Evolutionary conservation across 2,888 invertebrate species (phyloP), one percentile per base, ranked within the genome.

Genomic region (Laothoe populi): DNA sequence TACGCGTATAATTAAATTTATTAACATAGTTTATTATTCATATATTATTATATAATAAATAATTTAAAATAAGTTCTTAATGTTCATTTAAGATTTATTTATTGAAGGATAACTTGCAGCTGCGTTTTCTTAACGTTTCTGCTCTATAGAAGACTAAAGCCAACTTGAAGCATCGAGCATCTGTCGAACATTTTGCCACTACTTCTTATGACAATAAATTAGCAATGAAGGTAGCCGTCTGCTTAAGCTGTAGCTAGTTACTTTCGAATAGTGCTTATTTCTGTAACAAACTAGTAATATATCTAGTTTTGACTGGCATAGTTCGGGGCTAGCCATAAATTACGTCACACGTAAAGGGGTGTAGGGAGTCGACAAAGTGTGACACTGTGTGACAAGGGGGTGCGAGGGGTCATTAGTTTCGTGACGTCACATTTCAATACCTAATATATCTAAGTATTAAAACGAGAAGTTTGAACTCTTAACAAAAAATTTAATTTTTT

Each of bases 1-100:
- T 61, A 61, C 48, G 57, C 35, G 57, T 60, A 60, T 59, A 46
- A 62, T 57, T 42, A 45, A 46, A 45, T 11, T 38, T 38, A 62
- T 48, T 46, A 23, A 61, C 16, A 58, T 48, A 48, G 48, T 59
- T 48, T 59, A 42, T 48, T 59, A 42, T 62, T 59, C 24, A 62
- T 40, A 46, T 42, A 61, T 48, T 60, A 16, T 19, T 35, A 38
- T 46, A 38, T 31, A 59, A 31, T 53, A 61, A 49, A 61, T 42
- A 42, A 26, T 44, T 42, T 61, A 31, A 61, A 61, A 38, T 60
- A 60, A 38, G 46, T 48, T 16, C 45, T 60, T 48, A 48, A 24
- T 48, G 19, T 53, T 53, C 53, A 21, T 53, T 53, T 53, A 53
- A 53, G 53, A 35, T 53, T 35, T 58, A 58, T 58, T 58, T 58